phyloP scores from a whole-genome alignment of 2,888 invertebrate species.

The Hirtodrosophila histrioides region DNA sequence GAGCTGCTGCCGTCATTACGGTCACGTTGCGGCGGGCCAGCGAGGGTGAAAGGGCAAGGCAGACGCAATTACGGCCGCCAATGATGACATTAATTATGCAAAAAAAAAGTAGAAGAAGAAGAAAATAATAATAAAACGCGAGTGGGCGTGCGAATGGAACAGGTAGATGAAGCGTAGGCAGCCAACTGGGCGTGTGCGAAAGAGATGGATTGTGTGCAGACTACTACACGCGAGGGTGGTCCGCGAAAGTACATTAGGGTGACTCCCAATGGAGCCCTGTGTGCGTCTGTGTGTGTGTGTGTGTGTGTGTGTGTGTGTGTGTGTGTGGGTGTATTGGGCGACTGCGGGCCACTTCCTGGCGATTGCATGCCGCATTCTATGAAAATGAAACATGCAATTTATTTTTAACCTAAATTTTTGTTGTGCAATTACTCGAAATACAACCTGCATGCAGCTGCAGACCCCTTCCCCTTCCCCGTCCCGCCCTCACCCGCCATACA shows the following conservation, averaged over 20 bases:
- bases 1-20: conserved; percentile 62
- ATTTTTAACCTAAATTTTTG: conserved; percentile 67
- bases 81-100: conserved; percentile 77
- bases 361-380: conserved; percentile 35
- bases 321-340: conserved; percentile 22
- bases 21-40: conserved; percentile 63
- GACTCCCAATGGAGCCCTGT: conserved; percentile 14
- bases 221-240: conserved; percentile 26
- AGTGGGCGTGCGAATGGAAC: conserved; percentile 10
- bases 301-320: conserved; percentile 4
- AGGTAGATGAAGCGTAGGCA: conserved; percentile 1
- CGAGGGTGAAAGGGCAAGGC: conserved; percentile 18
- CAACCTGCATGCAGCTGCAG: conserved; percentile 22
- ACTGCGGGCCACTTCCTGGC: conserved; percentile 26
- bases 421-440: conserved; percentile 41
- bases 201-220: conserved; percentile 19
- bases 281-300: background rate
- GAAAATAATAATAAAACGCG: conserved; percentile 1
- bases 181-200: conserved; percentile 12
- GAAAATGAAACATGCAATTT: conserved; percentile 69
- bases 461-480: too few relatives aligned
- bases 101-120: conserved; percentile 31
- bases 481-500: background rate
- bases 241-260: background rate
- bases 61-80: conserved; percentile 62